Evolutionary conservation across 2,797 vertebrate genomes (phyloP).

Genomic region (Phoebastria nigripes): DNA sequence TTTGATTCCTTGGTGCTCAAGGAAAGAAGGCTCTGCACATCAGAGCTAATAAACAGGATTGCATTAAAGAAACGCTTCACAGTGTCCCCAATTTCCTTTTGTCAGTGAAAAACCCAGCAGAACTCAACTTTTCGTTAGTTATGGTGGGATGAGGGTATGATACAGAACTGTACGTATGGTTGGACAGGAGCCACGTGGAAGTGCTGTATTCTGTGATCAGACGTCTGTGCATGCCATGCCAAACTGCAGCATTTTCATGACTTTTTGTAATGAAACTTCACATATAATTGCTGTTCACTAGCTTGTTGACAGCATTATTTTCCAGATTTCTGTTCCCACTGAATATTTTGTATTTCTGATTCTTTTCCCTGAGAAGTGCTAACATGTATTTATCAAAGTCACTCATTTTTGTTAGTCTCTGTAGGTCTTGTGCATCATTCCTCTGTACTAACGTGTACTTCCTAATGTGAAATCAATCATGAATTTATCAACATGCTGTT

Average conservation of each 20-base stretch:
- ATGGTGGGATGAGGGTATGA: background rate
- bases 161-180: background rate
- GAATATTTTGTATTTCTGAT: background rate
- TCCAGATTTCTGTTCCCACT: background rate
- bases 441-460: background rate
- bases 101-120: background rate
- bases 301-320: constrained; percentile 9
- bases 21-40: background rate
- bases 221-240: accelerated
- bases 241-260: background rate
- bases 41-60: background rate
- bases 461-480: background rate
- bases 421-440: background rate
- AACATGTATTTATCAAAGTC: background rate
- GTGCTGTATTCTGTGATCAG: background rate
- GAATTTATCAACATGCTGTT: background rate
- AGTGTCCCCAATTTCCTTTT: background rate
- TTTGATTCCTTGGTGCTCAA: background rate
- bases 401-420: background rate
- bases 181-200: background rate
- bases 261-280: background rate
- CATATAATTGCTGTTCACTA: background rate
- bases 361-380: background rate
- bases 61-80: background rate
- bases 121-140: background rate